A percentile compares a stretch with the other conserved stretches of the same genome.
These are phyloP conservation scores for Poecilia velifera DNA, from an alignment of 2,797 vertebrate species.

Conservation along the genomic window DNA sequence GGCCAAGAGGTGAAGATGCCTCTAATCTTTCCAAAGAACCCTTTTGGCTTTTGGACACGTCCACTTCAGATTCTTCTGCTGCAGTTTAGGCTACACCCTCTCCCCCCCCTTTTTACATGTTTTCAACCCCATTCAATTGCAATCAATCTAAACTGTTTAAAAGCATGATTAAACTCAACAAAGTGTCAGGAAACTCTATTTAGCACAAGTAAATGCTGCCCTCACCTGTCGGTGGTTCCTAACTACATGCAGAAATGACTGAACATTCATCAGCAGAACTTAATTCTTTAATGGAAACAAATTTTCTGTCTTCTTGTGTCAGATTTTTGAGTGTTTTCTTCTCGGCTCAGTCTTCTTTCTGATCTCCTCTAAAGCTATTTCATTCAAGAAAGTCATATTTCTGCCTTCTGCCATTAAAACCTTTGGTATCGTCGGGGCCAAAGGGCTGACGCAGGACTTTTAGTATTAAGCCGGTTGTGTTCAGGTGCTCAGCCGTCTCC, in stretches of 20 bases:
- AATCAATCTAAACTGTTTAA: not conserved
- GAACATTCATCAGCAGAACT: slow-evolving; percentile 6
- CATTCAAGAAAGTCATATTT: slow-evolving; percentile 9
- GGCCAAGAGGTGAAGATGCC: slow-evolving; percentile 27
- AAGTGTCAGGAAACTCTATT: slow-evolving; percentile 18
- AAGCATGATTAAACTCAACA: slow-evolving; percentile 7
- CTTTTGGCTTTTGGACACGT: not conserved
- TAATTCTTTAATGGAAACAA: slow-evolving; percentile 14
- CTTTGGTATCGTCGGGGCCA: slow-evolving; percentile 69
- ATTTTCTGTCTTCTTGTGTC: slow-evolving; percentile 10
- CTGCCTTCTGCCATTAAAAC: slow-evolving; percentile 70
- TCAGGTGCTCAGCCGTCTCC: slow-evolving; percentile 21
- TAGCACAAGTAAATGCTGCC: slow-evolving; percentile 65
- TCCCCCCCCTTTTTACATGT: slow-evolving; percentile 10
- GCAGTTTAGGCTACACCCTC: slow-evolving; percentile 18
- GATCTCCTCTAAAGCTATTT: not conserved
- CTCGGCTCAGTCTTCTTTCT: not conserved
- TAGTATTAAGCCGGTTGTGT: not conserved
- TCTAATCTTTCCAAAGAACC: slow-evolving; percentile 18
- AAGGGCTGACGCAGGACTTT: slow-evolving; percentile 65
- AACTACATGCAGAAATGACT: slow-evolving; percentile 44
- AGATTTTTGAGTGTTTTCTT: not conserved
- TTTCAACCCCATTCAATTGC: slow-evolving; percentile 17
- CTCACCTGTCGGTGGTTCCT: slow-evolving; percentile 48
- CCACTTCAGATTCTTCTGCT: slow-evolving; percentile 6